phyloP scores from a whole-genome alignment of 35 echinoderm and acorn worm species.

The Apostichopus parvimensis region DNA sequence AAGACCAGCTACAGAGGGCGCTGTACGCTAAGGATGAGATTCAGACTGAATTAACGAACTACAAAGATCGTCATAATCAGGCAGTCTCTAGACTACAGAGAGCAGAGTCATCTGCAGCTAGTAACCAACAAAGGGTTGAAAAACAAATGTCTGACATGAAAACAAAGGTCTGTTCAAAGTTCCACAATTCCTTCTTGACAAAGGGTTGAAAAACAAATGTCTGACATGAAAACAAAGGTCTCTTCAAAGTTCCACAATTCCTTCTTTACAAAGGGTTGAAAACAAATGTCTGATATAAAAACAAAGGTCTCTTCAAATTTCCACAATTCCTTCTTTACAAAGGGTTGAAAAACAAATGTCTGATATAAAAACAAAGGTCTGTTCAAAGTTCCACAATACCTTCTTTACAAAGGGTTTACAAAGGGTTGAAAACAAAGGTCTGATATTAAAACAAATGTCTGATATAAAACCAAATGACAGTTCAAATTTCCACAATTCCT shows the following conservation, averaged over 20 bases:
- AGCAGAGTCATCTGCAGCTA: conserved; percentile 62
- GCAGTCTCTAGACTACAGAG: conserved; percentile 67
- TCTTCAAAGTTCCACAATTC: neutral
- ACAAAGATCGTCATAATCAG: conserved; percentile 74
- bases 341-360: conserved; percentile 74
- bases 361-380: conserved; percentile 74
- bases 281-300: no score
- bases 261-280: neutral
- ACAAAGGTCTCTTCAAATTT: neutral
- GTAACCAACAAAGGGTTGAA: conserved; percentile 68
- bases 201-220: conserved; percentile 26
- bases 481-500: no score
- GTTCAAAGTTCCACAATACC: neutral
- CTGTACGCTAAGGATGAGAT: conserved; percentile 71
- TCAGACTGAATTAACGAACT: conserved; percentile 68
- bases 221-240: conserved; percentile 27
- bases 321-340: conserved; percentile 22
- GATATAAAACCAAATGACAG: no score
- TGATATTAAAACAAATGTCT: no score
- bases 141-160: conserved; percentile 70
- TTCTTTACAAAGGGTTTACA: neutral
- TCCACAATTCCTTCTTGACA: neutral
- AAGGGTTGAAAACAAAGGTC: no score
- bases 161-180: conserved; percentile 67
- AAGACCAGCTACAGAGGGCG: conserved; percentile 70